Base-by-base conservation (phyloP, 92 coral and sea anemone species). In the Zoanthus sansibaricus region DNA sequence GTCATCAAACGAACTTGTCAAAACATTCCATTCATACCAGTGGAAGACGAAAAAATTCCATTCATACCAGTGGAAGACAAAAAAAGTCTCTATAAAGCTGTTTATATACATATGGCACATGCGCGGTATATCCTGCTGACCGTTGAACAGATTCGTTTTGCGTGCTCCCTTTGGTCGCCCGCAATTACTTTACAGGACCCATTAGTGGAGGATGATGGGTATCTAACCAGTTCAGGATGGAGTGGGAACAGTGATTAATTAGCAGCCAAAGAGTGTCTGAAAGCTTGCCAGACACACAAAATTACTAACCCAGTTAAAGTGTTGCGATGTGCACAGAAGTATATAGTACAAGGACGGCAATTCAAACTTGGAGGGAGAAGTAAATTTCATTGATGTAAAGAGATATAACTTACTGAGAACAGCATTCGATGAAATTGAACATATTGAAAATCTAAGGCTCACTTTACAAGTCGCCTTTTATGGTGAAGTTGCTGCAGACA, bases 391-490 rank as follows among this genome's bases (percentile, higher is more conserved):
- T 73, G 77, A 68, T 20, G 76, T 91, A 13, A 88, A 82, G 69
- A 85, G 91, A 58, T 77, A 83, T 6, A 37, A 91, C 69, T 86
- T 91, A 32, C 82, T 88, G 56, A 84, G 82, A 64, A 83, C 89
- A 52, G 88, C 94, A 17, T 55, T 88, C 59, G 91, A 88, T 58
- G 91, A 91, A 79, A 72, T 91, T 17, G 15, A 64, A 61, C 59
- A 46, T 32, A 5, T 82, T 58, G 80, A 88, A 73, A 71, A 89
- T 42, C 87, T 83, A 20, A 79, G 84, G 83, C 84, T 93, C 12
- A 72, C 95, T 2, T 87, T 93, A 7, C 88, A 93, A 71, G 92
- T 93, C 48, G 87, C 92, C 7, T 93, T 90, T 62, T 93, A 93
- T 79, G 93, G 92, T 17, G 92, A 93, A 79, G 33, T 49, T 25